Conservation (phyloP, 2,113 vertebrate species). For the Urocynchramus pylzowi region DNA sequence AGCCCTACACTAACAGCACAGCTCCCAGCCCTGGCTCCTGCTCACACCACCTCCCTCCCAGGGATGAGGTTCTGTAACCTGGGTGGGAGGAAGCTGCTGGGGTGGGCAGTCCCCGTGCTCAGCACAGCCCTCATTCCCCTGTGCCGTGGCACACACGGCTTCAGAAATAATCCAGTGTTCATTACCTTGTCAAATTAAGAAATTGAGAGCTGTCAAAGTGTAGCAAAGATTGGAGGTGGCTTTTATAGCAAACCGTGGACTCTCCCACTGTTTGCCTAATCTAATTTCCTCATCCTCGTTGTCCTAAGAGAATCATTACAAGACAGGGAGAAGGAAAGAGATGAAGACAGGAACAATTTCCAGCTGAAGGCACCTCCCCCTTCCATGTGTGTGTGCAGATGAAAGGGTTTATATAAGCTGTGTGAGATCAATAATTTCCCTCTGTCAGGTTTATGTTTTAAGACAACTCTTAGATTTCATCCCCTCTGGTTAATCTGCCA, state of each 20-base stretch:
- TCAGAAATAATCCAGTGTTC: neutral
- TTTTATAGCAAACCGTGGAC: constrained; percentile 8
- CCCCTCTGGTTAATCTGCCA: neutral
- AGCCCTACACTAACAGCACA: neutral
- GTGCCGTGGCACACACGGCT: rapidly evolving
- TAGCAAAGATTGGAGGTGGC: neutral
- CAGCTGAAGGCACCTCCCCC: constrained; percentile 24
- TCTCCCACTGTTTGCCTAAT: constrained; percentile 46
- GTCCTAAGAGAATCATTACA: constrained; percentile 56
- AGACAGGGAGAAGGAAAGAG: neutral
- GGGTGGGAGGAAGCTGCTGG: neutral
- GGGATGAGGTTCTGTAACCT: neutral
- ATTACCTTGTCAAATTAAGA: constrained; percentile 33
- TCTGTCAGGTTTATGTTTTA: constrained; percentile 24
- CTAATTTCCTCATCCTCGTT: neutral
- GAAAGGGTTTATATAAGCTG: constrained; percentile 23
- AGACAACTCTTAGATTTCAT: neutral
- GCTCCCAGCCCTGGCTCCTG: neutral
- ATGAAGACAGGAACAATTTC: constrained; percentile 33
- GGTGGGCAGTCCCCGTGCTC: rapidly evolving
- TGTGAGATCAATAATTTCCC: constrained; percentile 34
- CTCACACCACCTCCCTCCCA: neutral
- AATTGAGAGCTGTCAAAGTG: constrained; percentile 26
- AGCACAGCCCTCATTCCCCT: rapidly evolving
- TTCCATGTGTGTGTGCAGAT: neutral